Conservation (phyloP, 1,140 invertebrate genomes). For the Drosophila micromelanica region DNA sequence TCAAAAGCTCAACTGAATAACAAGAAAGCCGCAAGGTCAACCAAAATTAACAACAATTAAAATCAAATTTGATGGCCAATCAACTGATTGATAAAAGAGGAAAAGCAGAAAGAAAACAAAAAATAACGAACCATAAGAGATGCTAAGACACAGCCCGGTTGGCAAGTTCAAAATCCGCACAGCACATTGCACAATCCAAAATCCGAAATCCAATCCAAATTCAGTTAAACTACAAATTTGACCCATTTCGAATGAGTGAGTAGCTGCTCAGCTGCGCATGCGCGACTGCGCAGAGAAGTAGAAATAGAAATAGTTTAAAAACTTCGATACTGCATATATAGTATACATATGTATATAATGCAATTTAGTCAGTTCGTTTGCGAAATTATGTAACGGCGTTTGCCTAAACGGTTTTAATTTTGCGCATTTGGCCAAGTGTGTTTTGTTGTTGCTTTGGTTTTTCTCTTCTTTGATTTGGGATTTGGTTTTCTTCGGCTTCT, state of each 20-base stretch:
- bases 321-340: conserved; percentile 20
- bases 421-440: conserved; percentile 40
- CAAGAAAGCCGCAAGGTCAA: conserved; percentile 48
- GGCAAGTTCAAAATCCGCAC: conserved; percentile 19
- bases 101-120: conserved; percentile 1
- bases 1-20: conserved; percentile 9
- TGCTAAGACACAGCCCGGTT: conserved; percentile 17
- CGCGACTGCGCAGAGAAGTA: conserved; percentile 49
- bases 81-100: conserved; percentile 25
- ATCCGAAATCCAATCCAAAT: conserved; percentile 6
- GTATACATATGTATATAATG: conserved; percentile 31
- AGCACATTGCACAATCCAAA: conserved; percentile 32
- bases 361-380: conserved; percentile 33
- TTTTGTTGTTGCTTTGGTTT: conserved; percentile 41
- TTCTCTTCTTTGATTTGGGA: conserved; percentile 12
- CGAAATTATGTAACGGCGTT: conserved; percentile 74
- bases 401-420: conserved; percentile 66
- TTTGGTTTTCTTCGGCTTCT: conserved; percentile 23
- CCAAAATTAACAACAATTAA: conserved; percentile 49
- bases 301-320: conserved; percentile 57
- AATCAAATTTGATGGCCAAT: conserved; percentile 65
- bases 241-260: conserved; percentile 67
- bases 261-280: conserved; percentile 62
- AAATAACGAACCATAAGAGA: conserved; percentile 8
- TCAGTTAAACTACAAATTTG: conserved; percentile 43